A percentile compares a stretch with the other conserved stretches of the same genome.
phyloP scores from a whole-genome alignment of 2,888 invertebrate genomes.

The Tenthredo scrophulariae region DNA sequence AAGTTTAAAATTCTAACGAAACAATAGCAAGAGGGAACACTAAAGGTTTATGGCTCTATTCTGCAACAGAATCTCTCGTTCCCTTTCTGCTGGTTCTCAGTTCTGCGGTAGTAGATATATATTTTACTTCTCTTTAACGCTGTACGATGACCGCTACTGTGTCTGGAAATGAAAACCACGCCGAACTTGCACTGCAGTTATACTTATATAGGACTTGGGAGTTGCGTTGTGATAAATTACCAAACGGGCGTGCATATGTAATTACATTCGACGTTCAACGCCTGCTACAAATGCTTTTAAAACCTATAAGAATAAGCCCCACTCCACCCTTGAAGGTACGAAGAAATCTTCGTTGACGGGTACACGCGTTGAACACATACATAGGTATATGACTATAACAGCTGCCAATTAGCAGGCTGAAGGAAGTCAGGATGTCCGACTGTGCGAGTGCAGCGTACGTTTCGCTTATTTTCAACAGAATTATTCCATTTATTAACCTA shows the following conservation, averaged over 20 bases:
- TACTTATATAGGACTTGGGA: background rate
- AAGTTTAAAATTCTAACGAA: conserved; percentile 72
- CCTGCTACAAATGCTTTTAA: background rate
- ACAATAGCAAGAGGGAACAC: conserved; percentile 69
- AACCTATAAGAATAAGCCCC: background rate
- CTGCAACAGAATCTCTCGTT: conserved; percentile 54
- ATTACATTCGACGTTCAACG: conserved; percentile 39
- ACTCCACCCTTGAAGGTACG: conserved; percentile 1
- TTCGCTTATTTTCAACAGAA: background rate
- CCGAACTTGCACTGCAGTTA: background rate
- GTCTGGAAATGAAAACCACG: background rate
- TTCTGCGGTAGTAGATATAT: conserved; percentile 11
- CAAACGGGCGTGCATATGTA: conserved; percentile 42
- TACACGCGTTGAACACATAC: background rate
- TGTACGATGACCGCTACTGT: conserved; percentile 26
- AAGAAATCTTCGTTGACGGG: conserved; percentile 17
- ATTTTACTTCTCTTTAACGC: conserved; percentile 46
- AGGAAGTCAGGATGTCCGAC: background rate
- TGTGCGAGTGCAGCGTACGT: background rate
- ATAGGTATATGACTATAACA: conserved; percentile 12
- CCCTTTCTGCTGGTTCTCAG: conserved; percentile 42
- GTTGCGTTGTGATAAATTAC: conserved; percentile 37
- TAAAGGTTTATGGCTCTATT: conserved; percentile 75
- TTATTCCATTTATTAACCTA: background rate
- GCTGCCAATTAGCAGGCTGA: conserved; percentile 33